Evolutionary conservation across 2,113 vertebrate species (phyloP).

Genomic region (Scartelaos histophorus): DNA sequence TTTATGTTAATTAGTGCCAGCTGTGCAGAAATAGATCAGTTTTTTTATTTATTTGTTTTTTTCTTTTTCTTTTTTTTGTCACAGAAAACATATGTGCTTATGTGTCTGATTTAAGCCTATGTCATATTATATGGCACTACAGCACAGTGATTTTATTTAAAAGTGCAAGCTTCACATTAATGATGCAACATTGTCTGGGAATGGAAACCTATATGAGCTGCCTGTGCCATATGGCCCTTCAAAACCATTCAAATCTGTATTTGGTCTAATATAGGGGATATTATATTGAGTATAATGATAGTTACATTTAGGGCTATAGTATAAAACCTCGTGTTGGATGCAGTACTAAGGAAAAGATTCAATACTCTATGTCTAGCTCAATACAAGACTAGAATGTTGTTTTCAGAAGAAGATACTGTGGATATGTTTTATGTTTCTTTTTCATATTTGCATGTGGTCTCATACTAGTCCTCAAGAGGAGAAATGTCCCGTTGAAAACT

Average conservation of each 20-base stretch:
- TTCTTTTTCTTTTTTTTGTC: not conserved
- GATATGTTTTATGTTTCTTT: too few relatives aligned
- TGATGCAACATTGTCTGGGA: conserved; percentile 5
- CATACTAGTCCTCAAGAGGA: too few relatives aligned
- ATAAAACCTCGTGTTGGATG: too few relatives aligned
- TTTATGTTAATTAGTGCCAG: conserved; percentile 27
- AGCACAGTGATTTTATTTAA: not conserved
- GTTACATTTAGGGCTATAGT: too few relatives aligned
- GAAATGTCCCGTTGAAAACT: too few relatives aligned
- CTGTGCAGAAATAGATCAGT: conserved; percentile 2
- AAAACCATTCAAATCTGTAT: not conserved
- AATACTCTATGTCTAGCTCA: too few relatives aligned
- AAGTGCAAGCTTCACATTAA: not conserved
- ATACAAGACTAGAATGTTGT: too few relatives aligned
- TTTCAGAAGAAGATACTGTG: too few relatives aligned
- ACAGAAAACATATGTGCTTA: not conserved
- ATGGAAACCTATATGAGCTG: not conserved
- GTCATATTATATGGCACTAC: too few relatives aligned
- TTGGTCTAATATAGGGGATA: not conserved
- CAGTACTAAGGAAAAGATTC: too few relatives aligned
- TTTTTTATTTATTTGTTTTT: not conserved
- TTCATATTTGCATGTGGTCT: too few relatives aligned
- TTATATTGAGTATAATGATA: too few relatives aligned
- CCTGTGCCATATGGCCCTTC: not conserved
- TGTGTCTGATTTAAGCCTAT: not conserved